phyloP scores from a whole-genome alignment of 2,888 invertebrate species.

The Rhimphoctona megacephalus region DNA sequence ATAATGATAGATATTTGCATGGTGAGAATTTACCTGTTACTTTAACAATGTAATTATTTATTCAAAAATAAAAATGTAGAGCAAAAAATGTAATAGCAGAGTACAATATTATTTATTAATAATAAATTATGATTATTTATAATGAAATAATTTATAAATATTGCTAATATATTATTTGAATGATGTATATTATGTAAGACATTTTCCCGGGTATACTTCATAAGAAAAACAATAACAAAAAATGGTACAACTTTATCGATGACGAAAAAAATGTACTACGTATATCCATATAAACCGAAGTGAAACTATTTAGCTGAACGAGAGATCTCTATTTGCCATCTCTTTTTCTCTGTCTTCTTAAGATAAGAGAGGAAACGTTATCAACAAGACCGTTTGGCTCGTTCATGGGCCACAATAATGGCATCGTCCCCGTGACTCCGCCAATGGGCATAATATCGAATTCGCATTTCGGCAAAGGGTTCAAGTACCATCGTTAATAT shows the following conservation, averaged over 20 bases:
- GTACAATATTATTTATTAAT: no score
- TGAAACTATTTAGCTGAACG: conserved; percentile 38
- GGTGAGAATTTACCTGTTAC: no score
- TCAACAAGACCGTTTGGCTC: conserved; percentile 64
- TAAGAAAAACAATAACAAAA: background rate
- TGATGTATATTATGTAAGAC: background rate
- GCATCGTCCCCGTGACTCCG: conserved; percentile 28
- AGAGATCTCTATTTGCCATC: conserved; percentile 28
- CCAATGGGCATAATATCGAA: conserved; percentile 67
- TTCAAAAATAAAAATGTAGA: background rate
- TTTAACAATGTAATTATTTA: background rate
- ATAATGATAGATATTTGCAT: no score
- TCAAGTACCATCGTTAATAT: conserved; percentile 66
- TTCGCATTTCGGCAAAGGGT: conserved; percentile 68
- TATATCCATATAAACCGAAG: background rate
- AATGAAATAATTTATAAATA: background rate
- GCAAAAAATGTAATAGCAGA: background rate
- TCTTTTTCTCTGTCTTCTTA: conserved; percentile 10
- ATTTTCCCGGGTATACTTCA: background rate
- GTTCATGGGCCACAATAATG: conserved; percentile 52
- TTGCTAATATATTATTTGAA: background rate
- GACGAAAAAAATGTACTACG: background rate
- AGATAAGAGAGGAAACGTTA: conserved; percentile 45
- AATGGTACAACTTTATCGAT: background rate
- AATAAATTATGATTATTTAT: background rate